These are phyloP conservation scores for Lepus timidus DNA, from an alignment of 2,113 vertebrate genomes.

Conservation along the genomic window DNA sequence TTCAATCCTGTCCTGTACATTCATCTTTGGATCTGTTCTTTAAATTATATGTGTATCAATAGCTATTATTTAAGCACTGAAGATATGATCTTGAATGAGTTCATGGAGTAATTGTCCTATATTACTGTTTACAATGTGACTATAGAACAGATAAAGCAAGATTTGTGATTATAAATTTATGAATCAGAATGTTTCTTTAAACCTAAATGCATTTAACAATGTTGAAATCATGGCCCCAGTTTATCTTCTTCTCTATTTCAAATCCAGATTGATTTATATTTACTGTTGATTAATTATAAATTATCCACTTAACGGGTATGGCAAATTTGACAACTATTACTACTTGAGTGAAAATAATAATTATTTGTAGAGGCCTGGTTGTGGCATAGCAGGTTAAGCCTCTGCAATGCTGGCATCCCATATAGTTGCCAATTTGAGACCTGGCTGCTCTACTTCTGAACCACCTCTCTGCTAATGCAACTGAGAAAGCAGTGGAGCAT, in stretches of 20 bases:
- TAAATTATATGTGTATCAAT: background rate
- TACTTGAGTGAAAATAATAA: background rate
- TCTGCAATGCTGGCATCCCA: no score
- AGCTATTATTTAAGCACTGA: slow-evolving; percentile 1
- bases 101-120: background rate
- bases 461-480: no score
- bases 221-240: background rate
- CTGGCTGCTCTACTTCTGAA: no score
- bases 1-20: background rate
- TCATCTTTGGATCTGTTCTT: background rate
- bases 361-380: background rate
- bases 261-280: slow-evolving; percentile 38
- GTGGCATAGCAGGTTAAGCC: no score
- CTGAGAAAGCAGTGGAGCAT: no score
- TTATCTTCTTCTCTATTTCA: background rate
- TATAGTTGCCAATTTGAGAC: no score
- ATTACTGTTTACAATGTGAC: background rate
- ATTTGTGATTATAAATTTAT: background rate
- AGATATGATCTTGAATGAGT: slow-evolving; percentile 29
- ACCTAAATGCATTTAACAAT: background rate
- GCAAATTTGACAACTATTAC: background rate
- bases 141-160: background rate
- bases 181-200: slow-evolving; percentile 32
- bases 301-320: background rate
- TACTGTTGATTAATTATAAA: slow-evolving; percentile 22